Base-by-base conservation (phyloP, 2,888 invertebrate species). In the Papilio gigon region DNA sequence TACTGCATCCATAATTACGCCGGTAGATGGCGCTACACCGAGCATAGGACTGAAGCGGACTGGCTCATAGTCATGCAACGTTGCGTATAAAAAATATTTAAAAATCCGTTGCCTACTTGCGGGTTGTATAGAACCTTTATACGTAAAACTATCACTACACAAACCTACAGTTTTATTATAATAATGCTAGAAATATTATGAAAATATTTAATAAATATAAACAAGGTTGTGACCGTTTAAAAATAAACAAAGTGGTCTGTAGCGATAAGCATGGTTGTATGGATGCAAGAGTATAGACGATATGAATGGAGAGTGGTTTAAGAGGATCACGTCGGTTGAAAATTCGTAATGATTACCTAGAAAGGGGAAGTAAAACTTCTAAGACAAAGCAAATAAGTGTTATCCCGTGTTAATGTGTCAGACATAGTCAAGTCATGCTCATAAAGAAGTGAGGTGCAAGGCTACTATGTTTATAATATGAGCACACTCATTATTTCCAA, bases 401-500 rank as follows among this genome's bases (percentile, higher is more conserved):
- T 11, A 47, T n/a, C 5, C 14, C 11, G 11, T 22, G 20, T 47
- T 25, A 42, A 17, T 17, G 4, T 17, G 40, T 42, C 17, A 42
- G 42, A 22, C 22, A 50, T n/a, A 14, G 30, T 14, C 4, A 17
- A 42, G 53, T 53, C 27, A 37, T 37, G 6, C 1, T 37, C 37
- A 30, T 27, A 53, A 53, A 27, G 59, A 9, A 35, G 35, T 58
- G 17, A 63, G 47, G 50, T 27, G 60, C 67, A 40, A 53, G 61
- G 53, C 37, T 50, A 12, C 20, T 47, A 60, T 67, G 61, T 53
- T 67, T 67, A 47, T 61, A 30, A 30, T 40, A 61, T 53, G 61
- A 61, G 40, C 59, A 27, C 20, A 40, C 67, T 67, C 67, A 67
- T 67, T 67, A 67, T 67, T 50, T 67, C 61, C 67, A 37, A 61